These are phyloP conservation scores for Lasioglossum marginatum DNA, from an alignment of 2,888 invertebrate genomes.

Conservation along the genomic window DNA sequence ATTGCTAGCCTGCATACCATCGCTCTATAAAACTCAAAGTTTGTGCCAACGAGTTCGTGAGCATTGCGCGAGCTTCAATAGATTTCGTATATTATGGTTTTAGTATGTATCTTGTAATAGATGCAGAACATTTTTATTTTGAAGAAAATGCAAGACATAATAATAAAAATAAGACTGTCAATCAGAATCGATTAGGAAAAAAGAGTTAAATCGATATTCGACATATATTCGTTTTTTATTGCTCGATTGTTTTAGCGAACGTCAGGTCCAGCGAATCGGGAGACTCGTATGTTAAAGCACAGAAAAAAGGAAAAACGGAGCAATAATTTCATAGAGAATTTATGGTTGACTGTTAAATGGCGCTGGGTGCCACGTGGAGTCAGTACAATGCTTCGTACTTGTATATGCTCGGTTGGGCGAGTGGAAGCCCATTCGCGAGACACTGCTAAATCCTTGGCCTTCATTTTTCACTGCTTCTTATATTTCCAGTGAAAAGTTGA, in stretches of 20 bases:
- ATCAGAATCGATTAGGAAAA: too few relatives aligned
- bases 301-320: background rate
- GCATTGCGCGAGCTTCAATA: background rate
- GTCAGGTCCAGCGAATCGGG: background rate
- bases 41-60: background rate
- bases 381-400: background rate
- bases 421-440: slow-evolving; percentile 2
- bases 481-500: slow-evolving; percentile 20
- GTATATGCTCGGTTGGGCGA: background rate
- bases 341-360: slow-evolving; percentile 20
- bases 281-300: background rate
- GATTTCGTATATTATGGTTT: background rate
- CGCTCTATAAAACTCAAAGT: background rate
- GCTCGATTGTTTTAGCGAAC: too few relatives aligned
- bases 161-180: too few relatives aligned
- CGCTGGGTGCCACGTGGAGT: slow-evolving; percentile 10
- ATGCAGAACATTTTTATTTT: too few relatives aligned
- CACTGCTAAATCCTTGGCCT: slow-evolving; percentile 31
- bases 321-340: slow-evolving; percentile 15
- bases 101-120: too few relatives aligned
- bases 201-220: too few relatives aligned
- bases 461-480: slow-evolving; percentile 24
- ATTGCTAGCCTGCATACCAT: background rate
- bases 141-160: too few relatives aligned
- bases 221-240: too few relatives aligned